Conservation (phyloP, 2,888 invertebrate species). For the Pachydiplax longipennis region DNA sequence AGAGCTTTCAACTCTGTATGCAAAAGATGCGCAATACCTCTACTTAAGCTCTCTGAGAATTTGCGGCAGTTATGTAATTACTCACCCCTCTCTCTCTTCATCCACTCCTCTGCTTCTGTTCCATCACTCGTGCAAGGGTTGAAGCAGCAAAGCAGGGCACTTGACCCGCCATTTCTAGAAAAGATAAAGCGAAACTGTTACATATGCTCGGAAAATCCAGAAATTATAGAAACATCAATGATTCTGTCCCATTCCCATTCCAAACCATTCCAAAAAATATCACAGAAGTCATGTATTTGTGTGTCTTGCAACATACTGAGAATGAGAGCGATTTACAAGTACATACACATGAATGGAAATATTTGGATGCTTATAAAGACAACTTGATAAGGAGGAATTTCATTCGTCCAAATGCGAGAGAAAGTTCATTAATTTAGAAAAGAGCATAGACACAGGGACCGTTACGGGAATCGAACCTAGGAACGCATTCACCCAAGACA, state of each 20-base stretch:
- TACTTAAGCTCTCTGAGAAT: not conserved
- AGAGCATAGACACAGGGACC: too few relatives aligned
- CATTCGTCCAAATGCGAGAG: too few relatives aligned
- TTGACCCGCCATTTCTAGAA: not conserved
- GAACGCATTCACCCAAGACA: too few relatives aligned
- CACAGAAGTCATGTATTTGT: not conserved
- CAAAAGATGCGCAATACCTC: not conserved
- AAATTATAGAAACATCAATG: not conserved
- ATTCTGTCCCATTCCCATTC: too few relatives aligned
- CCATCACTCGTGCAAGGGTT: not conserved
- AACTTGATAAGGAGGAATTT: too few relatives aligned
- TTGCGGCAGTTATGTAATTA: not conserved
- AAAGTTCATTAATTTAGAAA: too few relatives aligned
- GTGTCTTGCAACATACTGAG: too few relatives aligned
- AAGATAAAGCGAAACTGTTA: not conserved
- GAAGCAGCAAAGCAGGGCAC: not conserved
- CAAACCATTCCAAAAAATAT: not conserved
- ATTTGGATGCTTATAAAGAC: too few relatives aligned
- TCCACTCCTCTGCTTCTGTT: not conserved
- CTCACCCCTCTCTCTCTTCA: not conserved
- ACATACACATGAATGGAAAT: too few relatives aligned
- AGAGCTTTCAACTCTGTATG: too few relatives aligned
- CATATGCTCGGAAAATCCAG: not conserved
- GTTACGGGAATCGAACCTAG: too few relatives aligned
- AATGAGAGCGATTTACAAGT: too few relatives aligned